Conservation (phyloP, 1,140 invertebrate genomes). For the Halesus radiatus region DNA sequence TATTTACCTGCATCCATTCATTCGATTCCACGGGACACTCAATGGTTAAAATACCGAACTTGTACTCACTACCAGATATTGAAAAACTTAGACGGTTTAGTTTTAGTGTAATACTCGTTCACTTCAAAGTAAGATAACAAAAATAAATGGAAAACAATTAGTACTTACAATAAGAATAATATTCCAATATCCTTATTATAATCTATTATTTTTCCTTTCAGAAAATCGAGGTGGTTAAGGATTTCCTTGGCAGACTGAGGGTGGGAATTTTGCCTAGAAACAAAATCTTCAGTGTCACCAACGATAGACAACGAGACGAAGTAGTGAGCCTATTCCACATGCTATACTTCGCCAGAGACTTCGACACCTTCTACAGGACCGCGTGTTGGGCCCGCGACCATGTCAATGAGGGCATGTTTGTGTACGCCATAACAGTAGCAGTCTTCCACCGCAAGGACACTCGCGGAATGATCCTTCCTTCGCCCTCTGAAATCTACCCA, state of each 20-base stretch:
- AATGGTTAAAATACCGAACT: too few relatives aligned
- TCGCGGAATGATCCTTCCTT: conserved; percentile 72
- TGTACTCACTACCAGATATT: too few relatives aligned
- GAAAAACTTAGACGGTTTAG: too few relatives aligned
- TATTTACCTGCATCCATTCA: background rate
- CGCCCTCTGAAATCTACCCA: conserved; percentile 76
- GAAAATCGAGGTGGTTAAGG: conserved; percentile 68
- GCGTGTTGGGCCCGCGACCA: conserved; percentile 72
- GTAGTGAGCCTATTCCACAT: conserved; percentile 66
- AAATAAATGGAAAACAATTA: too few relatives aligned
- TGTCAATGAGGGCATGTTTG: conserved; percentile 75
- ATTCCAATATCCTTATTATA: background rate
- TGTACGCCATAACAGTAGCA: conserved; percentile 72
- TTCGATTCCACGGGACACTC: background rate
- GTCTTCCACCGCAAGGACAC: conserved; percentile 73
- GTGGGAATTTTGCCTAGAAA: conserved; percentile 66
- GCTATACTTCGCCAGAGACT: conserved; percentile 73
- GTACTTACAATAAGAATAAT: too few relatives aligned
- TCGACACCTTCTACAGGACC: conserved; percentile 75
- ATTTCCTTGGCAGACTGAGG: conserved; percentile 70
- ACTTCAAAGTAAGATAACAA: too few relatives aligned
- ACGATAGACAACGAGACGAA: conserved; percentile 67
- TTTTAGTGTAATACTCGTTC: too few relatives aligned
- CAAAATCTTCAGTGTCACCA: conserved; percentile 70
- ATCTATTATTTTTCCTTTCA: conserved; percentile 51